These are phyloP conservation scores for Linnaemya tessellans DNA, from an alignment of 2,888 invertebrate genomes.

Conservation along the genomic window DNA sequence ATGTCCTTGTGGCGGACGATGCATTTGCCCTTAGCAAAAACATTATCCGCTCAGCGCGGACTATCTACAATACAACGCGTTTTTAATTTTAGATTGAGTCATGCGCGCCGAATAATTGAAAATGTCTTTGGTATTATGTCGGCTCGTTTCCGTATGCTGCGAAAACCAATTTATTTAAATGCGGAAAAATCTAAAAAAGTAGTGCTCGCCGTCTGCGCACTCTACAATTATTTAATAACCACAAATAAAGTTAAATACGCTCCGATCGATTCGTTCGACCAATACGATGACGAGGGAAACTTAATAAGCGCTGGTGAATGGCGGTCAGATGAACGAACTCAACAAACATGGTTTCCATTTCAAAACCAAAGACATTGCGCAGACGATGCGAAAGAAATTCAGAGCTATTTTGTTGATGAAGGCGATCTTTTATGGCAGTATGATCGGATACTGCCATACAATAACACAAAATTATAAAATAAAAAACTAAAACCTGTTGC, in stretches of 20 bases:
- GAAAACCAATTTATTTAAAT: constrained; percentile 21
- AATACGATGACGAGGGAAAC: constrained; percentile 4
- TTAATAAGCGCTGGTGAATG: neutral
- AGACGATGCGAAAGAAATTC: constrained; percentile 26
- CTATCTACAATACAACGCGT: constrained; percentile 12
- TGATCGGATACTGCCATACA: constrained; percentile 26
- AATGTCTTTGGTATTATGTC: constrained; percentile 11
- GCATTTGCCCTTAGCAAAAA: constrained; percentile 18
- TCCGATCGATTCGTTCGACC: constrained; percentile 12
- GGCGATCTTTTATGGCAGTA: constrained; percentile 19
- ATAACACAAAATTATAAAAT: too few relatives aligned
- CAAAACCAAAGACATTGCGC: neutral
- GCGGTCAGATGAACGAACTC: neutral
- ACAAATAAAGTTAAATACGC: constrained; percentile 23
- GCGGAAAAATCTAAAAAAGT: constrained; percentile 13
- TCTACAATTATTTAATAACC: constrained; percentile 10
- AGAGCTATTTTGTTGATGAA: constrained; percentile 25
- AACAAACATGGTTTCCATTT: too few relatives aligned
- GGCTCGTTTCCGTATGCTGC: constrained; percentile 13
- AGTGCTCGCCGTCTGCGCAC: neutral
- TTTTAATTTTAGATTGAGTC: constrained; percentile 17
- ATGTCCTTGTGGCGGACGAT: constrained; percentile 32
- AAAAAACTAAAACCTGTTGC: too few relatives aligned
- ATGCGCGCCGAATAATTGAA: constrained; percentile 13
- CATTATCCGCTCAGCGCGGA: constrained; percentile 22